These are phyloP conservation scores for Labia minor DNA, from an alignment of 2,888 invertebrate species.

Conservation along the genomic window DNA sequence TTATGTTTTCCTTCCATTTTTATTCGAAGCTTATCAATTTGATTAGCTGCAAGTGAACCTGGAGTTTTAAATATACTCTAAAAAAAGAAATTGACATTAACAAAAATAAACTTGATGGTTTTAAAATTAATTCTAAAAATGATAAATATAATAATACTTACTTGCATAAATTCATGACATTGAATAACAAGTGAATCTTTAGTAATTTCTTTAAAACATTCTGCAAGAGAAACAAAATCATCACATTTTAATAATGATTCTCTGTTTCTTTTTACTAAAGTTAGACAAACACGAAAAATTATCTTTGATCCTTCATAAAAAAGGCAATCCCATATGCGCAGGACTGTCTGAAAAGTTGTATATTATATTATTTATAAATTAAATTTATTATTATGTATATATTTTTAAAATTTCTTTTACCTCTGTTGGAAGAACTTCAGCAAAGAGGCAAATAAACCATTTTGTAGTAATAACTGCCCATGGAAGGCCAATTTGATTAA, in stretches of 20 bases:
- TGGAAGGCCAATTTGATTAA: conserved; percentile 68
- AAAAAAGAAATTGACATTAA: conserved; percentile 32
- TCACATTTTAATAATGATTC: conserved; percentile 61
- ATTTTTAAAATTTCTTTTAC: too few species aligned
- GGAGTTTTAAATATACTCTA: conserved; percentile 75
- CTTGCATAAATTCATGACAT: conserved; percentile 84
- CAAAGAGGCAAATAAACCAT: conserved; percentile 91
- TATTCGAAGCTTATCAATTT: conserved; percentile 50
- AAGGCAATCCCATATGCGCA: conserved; percentile 91
- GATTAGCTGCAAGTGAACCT: conserved; percentile 58
- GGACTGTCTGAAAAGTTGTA: conserved; percentile 54
- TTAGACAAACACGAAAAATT: conserved; percentile 76
- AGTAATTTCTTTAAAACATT: conserved; percentile 71
- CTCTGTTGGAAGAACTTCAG: conserved; percentile 86
- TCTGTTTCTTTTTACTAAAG: conserved; percentile 65
- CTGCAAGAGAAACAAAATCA: conserved; percentile 70
- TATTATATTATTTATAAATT: neutral
- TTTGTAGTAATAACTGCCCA: conserved; percentile 88
- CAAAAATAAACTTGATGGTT: conserved; percentile 19
- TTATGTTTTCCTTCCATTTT: conserved; percentile 44
- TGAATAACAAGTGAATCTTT: conserved; percentile 66
- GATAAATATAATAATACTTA: conserved; percentile 36
- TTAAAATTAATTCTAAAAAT: conserved; percentile 13
- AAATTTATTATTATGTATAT: too few species aligned
- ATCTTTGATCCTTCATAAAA: conserved; percentile 92